Evolutionary conservation across 2,113 vertebrate species (phyloP).

Genomic region (Fukomys damarensis): DNA sequence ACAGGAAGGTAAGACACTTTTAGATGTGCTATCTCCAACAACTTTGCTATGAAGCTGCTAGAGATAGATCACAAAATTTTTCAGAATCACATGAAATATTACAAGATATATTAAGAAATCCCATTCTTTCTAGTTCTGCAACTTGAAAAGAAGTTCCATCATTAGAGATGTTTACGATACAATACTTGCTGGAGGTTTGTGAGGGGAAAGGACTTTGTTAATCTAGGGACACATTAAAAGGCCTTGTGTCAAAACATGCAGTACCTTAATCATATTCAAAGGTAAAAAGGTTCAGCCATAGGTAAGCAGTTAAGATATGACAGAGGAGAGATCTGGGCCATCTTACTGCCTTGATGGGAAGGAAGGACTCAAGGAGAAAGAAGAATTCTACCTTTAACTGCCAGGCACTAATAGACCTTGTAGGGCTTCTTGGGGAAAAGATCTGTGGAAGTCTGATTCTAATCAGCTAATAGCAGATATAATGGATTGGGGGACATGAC

Average conservation of each 20-base stretch:
- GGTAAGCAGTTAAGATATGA: background rate
- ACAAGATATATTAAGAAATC: background rate
- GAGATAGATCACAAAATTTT: background rate
- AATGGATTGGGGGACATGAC: background rate
- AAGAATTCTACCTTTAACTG: background rate
- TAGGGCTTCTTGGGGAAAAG: background rate
- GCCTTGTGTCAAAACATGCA: background rate
- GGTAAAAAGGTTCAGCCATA: background rate
- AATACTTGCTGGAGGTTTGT: background rate
- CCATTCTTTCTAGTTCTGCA: background rate
- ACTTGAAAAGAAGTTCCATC: background rate
- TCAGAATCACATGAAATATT: conserved; percentile 18
- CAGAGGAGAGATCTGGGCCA: background rate
- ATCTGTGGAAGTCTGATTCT: background rate
- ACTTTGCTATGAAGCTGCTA: background rate
- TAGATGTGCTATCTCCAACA: background rate
- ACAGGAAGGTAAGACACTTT: background rate
- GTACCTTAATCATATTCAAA: background rate
- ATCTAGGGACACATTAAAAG: background rate
- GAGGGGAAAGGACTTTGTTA: background rate
- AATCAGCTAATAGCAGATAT: background rate
- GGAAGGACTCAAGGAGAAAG: background rate
- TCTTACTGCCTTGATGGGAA: background rate
- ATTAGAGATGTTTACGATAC: background rate
- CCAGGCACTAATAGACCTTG: background rate